Evolutionary conservation across 2,888 invertebrate genomes (phyloP).

Genomic region (Tipula helvola): DNA sequence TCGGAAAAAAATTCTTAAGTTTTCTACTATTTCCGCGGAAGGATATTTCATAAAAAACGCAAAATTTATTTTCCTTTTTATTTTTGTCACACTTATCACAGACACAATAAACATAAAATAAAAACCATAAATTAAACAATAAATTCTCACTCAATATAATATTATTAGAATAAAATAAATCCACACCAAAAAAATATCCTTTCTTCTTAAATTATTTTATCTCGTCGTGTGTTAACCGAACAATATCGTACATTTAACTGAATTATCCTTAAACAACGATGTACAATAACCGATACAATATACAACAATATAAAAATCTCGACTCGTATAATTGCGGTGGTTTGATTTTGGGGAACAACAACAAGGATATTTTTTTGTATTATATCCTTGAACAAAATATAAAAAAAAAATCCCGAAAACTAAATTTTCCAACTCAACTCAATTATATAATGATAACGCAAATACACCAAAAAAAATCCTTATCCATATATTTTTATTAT

Average conservation of each 20-base stretch:
- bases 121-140: not conserved
- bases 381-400: not conserved
- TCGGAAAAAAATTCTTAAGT: not conserved
- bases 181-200: not conserved
- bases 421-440: slow-evolving; percentile 8
- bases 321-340: not conserved
- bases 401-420: not conserved
- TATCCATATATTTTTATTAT: not conserved
- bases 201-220: not conserved
- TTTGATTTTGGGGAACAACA: not conserved
- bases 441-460: slow-evolving; percentile 9
- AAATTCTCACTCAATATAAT: not conserved
- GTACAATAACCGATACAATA: not conserved
- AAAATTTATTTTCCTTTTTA: not conserved
- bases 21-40: not conserved
- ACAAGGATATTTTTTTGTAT: not conserved
- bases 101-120: not conserved
- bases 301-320: not conserved
- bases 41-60: not conserved
- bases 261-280: not conserved
- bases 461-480: not conserved
- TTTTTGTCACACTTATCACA: not conserved
- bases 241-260: slow-evolving; percentile 8
- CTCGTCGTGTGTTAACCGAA: slow-evolving; percentile 1
- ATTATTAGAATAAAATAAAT: too few species aligned